Conservation (phyloP, 2,113 vertebrate genomes). For the Pomatostomus ruficeps region DNA sequence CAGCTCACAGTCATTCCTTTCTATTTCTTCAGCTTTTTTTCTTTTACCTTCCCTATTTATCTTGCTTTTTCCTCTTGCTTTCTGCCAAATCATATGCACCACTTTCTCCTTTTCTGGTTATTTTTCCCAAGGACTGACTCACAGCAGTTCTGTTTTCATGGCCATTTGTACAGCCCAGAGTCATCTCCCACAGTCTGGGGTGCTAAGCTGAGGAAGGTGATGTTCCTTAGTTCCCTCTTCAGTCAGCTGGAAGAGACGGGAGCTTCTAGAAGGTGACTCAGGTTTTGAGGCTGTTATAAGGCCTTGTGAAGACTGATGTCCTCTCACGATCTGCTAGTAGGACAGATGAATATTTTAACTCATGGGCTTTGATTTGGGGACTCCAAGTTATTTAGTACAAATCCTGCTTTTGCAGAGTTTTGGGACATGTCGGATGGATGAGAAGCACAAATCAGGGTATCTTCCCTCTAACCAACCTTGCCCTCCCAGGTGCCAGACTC, state of each 20-base stretch:
- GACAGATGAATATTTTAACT: not conserved
- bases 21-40: not conserved
- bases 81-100: not conserved
- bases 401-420: not conserved
- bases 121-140: not conserved
- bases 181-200: not conserved
- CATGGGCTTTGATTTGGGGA: accelerated
- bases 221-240: not conserved
- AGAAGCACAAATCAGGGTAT: not conserved
- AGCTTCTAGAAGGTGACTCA: not conserved
- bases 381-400: not conserved
- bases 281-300: not conserved
- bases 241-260: not conserved
- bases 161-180: not conserved
- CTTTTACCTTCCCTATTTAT: not conserved
- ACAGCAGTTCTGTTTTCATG: not conserved
- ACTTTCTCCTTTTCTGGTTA: not conserved
- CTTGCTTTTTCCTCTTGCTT: not conserved
- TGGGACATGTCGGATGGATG: not conserved
- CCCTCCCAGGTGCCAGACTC: not conserved
- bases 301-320: not conserved
- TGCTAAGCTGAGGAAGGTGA: not conserved
- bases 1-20: not conserved
- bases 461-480: not conserved
- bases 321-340: not conserved